Conservation (phyloP, 2,888 invertebrate species). For the Elysia crispata region DNA sequence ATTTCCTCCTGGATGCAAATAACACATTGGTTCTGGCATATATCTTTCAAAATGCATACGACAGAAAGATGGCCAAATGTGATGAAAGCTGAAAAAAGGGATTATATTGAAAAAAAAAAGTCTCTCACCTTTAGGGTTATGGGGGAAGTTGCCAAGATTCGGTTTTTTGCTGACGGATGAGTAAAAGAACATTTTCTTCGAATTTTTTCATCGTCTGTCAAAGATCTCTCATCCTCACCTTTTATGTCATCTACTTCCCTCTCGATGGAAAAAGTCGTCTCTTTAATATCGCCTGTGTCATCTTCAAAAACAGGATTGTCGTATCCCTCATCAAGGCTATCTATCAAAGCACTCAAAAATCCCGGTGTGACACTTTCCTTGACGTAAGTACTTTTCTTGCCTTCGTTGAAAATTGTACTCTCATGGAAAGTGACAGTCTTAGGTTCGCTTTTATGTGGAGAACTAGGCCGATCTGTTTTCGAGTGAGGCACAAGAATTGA, state of each 20-base stretch:
- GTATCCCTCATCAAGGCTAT: constrained; percentile 3
- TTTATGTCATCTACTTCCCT: too few species aligned
- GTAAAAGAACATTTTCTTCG: constrained; percentile 33
- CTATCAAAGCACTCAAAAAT: too few species aligned
- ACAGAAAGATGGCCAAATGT: too few species aligned
- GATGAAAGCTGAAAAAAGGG: too few species aligned
- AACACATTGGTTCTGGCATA: too few species aligned
- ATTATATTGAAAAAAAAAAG: too few species aligned
- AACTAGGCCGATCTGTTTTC: background rate
- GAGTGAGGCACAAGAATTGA: background rate
- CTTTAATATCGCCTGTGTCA: background rate
- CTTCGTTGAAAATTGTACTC: constrained; percentile 66
- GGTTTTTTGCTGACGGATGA: constrained; percentile 16
- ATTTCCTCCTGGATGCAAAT: too few species aligned
- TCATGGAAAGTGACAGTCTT: constrained; percentile 65
- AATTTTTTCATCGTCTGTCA: background rate
- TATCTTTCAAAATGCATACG: too few species aligned
- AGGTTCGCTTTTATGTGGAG: constrained; percentile 43
- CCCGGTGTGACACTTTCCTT: constrained; percentile 37
- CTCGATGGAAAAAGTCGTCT: too few species aligned
- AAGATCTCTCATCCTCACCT: too few species aligned
- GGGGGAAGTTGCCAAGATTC: constrained; percentile 1
- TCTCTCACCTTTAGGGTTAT: too few species aligned
- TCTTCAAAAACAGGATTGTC: constrained; percentile 40
- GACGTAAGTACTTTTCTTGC: constrained; percentile 55